A percentile compares a stretch with the other conserved stretches of the same genome.
These are phyloP conservation scores for Pterocles gutturalis DNA, from an alignment of 2,113 vertebrate species.

Conservation along the genomic window DNA sequence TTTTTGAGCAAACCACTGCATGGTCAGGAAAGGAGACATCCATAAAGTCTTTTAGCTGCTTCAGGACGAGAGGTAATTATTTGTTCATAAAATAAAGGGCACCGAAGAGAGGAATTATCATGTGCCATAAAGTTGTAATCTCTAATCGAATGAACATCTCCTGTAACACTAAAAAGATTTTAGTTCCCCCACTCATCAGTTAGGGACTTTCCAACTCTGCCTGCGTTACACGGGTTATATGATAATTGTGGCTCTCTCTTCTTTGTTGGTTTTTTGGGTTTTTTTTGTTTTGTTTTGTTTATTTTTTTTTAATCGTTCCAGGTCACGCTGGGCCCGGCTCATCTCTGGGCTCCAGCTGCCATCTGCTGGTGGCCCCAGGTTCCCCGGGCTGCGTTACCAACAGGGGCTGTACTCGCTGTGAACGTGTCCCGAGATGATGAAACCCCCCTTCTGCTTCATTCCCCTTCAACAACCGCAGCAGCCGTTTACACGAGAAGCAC, in stretches of 20 bases:
- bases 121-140: accelerated
- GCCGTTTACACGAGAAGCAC: accelerated
- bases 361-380: background rate
- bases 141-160: accelerated
- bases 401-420: accelerated
- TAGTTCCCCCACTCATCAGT: background rate
- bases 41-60: background rate
- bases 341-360: background rate
- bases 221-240: accelerated
- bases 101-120: background rate
- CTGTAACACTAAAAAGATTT: background rate
- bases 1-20: background rate
- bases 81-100: background rate
- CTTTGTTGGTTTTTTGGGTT: background rate
- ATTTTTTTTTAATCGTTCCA: too few species aligned
- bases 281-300: background rate
- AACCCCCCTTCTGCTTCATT: accelerated
- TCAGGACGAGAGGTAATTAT: accelerated
- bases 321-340: accelerated
- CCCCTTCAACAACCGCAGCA: background rate
- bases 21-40: background rate
- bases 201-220: background rate
- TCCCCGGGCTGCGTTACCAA: accelerated
- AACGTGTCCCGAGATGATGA: accelerated
- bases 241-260: accelerated